These are phyloP conservation scores for Eretmochelys imbricata DNA, from an alignment of 2,113 vertebrate genomes.

Conservation along the genomic window DNA sequence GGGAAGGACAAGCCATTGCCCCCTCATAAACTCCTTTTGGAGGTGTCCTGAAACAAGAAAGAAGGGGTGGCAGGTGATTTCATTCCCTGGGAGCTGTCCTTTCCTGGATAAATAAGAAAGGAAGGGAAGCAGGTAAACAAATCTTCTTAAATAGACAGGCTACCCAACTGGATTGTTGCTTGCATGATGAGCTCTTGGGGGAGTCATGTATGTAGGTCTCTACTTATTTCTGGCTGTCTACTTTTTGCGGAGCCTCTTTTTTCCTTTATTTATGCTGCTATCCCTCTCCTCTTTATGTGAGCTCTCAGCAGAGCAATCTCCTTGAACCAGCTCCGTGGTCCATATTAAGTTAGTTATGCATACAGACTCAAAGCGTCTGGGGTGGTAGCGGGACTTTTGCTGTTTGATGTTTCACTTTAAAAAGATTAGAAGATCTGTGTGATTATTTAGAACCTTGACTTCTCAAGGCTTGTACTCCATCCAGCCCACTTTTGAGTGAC, in stretches of 20 bases:
- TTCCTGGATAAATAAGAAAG: constrained; percentile 38
- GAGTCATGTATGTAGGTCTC: background rate
- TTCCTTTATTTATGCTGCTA: background rate
- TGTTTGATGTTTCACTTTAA: background rate
- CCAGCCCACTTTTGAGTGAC: background rate
- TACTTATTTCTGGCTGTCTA: background rate
- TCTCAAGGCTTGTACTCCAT: background rate
- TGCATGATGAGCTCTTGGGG: background rate
- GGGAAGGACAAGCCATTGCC: constrained; percentile 1
- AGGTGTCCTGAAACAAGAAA: constrained; percentile 9
- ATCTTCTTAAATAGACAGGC: constrained; percentile 18
- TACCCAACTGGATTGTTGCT: constrained; percentile 18
- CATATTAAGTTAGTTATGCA: background rate
- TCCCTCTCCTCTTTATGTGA: rapidly evolving
- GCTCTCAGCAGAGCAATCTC: rapidly evolving
- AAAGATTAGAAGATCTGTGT: background rate
- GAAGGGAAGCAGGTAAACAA: constrained; percentile 50
- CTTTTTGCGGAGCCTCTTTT: background rate
- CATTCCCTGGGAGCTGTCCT: constrained; percentile 25
- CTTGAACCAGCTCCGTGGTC: background rate
- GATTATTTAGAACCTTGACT: background rate
- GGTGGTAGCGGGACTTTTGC: background rate
- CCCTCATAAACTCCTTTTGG: constrained; percentile 30
- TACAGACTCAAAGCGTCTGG: background rate
- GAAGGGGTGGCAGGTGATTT: constrained; percentile 42